A percentile compares a stretch with the other conserved stretches of the same genome.
phyloP scores from a whole-genome alignment of 30 jellyfish, hydroid and myxozoan genomes.

The Turritopsis dohrnii region DNA sequence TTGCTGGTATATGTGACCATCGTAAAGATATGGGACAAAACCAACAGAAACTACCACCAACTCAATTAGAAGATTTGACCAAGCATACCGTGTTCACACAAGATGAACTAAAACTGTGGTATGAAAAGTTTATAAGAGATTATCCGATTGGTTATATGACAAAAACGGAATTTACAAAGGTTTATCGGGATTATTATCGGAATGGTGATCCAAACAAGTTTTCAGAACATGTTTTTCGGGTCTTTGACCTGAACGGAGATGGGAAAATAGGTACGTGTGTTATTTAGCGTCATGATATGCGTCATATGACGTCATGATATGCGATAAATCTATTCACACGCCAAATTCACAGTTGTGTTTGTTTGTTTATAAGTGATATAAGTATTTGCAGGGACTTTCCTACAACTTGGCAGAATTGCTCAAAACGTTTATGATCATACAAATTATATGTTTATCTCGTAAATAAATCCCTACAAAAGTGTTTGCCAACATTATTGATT shows the following conservation, averaged over 20 bases:
- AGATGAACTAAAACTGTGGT: constrained; percentile 57
- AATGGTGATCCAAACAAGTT: constrained; percentile 65
- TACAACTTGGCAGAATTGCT: too few relatives aligned
- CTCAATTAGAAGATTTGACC: constrained; percentile 52
- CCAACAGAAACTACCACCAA: constrained; percentile 61
- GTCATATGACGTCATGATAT: too few relatives aligned
- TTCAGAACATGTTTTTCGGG: constrained; percentile 82
- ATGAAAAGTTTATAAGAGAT: constrained; percentile 60
- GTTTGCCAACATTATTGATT: too few relatives aligned
- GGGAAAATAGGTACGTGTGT: constrained; percentile 79
- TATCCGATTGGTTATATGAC: constrained; percentile 71
- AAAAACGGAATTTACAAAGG: constrained; percentile 43
- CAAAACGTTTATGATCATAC: too few relatives aligned
- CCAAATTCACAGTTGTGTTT: too few relatives aligned
- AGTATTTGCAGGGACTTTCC: too few relatives aligned
- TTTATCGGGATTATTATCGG: constrained; percentile 55
- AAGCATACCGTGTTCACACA: constrained; percentile 47
- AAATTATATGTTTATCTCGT: too few relatives aligned
- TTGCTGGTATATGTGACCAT: too few relatives aligned
- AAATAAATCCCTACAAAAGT: too few relatives aligned
- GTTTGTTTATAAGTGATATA: too few relatives aligned
- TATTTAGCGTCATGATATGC: constrained; percentile 3
- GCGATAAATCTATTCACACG: too few relatives aligned
- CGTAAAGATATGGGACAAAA: constrained; percentile 56
- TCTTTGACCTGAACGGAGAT: constrained; percentile 69